Evolutionary conservation across 1,140 invertebrate genomes (phyloP).

Genomic region (Scaptodrosophila lebanonensis): DNA sequence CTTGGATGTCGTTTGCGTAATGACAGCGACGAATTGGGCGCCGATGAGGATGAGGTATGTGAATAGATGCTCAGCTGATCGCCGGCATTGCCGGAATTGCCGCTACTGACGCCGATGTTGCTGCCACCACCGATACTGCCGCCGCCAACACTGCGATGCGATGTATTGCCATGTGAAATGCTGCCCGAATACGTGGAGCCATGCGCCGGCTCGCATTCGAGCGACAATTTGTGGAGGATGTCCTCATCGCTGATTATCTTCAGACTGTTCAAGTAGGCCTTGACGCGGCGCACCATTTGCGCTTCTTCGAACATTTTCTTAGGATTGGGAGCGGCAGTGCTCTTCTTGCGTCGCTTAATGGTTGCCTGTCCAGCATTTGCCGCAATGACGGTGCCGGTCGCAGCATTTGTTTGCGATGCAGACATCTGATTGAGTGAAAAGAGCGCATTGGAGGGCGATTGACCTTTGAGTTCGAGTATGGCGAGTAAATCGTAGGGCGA

Average conservation of each 20-base stretch:
- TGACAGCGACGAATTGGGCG: constrained; percentile 72
- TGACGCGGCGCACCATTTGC: constrained; percentile 97
- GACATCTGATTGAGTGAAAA: constrained; percentile 92
- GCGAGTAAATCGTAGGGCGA: constrained; percentile 92
- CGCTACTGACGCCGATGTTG: constrained; percentile 48
- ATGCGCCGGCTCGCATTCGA: constrained; percentile 90
- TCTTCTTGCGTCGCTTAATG: constrained; percentile 94
- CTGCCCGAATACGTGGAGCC: constrained; percentile 79
- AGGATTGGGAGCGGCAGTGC: constrained; percentile 92
- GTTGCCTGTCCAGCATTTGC: constrained; percentile 84
- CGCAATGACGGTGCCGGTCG: constrained; percentile 55
- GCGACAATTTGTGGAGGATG: constrained; percentile 89
- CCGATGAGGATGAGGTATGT: constrained; percentile 59
- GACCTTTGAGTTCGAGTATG: constrained; percentile 90
- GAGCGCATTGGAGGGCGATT: constrained; percentile 91
- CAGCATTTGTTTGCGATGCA: constrained; percentile 79
- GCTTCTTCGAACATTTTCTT: constrained; percentile 99
- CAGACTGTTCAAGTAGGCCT: constrained; percentile 95
- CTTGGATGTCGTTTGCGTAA: constrained; percentile 82
- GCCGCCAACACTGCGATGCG: constrained; percentile 70
- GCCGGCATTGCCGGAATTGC: constrained; percentile 58
- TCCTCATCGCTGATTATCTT: constrained; percentile 93
- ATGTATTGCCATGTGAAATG: constrained; percentile 70
- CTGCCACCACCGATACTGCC: constrained; percentile 65
- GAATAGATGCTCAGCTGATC: constrained; percentile 73